Base-by-base conservation (phyloP, 1,140 invertebrate species). In the Megalonaias nervosa region DNA sequence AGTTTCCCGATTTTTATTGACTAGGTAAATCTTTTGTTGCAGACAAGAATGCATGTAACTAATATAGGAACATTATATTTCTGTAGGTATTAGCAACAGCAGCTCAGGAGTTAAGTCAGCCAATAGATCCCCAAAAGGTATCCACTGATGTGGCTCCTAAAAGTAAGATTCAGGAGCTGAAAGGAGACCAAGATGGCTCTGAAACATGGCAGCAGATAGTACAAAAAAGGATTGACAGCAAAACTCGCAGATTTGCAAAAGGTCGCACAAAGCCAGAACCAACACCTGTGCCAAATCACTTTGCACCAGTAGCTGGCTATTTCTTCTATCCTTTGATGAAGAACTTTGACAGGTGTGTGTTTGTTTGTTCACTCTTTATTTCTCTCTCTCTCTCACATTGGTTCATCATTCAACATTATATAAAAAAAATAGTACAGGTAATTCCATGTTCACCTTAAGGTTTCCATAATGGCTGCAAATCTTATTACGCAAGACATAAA, bases 251-350 rank as follows among this genome's bases (percentile, higher is more conserved):
- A 16, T 90, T 90, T 84, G 85, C 67, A 19, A 82, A 83, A 76
- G 87, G 86, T 14, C 55, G 73, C 3, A 82, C 71, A 31, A 74
- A 79, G 60, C 76, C 78, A 23, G 73, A 79, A 13, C 80, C 80
- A 48, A 58, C 72, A 13, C 23, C 77, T 21, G 57, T 77, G 11
- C 88, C 89, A 11, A 97, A 97, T 90, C 90, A 92, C 68, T 97
- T 97, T 89, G 92, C 94, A 2, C 90, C 93, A 0, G 93, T 96
- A 0, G 95, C 94, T 0, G 94, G 94, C 4, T 93, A 92, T 59
- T 97, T 97, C 87, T 97, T 98, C 88, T 98, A 95, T 89, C 96
- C 96, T 0, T 89, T 98, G 1, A 88, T 97, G 6, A 92, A 94
- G 66, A 94, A 86, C 92, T 93, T 15, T 90, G 92, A 82, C 91